Percentiles rank a stretch among this genome's conserved stretches.
Evolutionary conservation across 1,140 invertebrate species (phyloP).

Genomic region (Sminthurides bifidus): DNA sequence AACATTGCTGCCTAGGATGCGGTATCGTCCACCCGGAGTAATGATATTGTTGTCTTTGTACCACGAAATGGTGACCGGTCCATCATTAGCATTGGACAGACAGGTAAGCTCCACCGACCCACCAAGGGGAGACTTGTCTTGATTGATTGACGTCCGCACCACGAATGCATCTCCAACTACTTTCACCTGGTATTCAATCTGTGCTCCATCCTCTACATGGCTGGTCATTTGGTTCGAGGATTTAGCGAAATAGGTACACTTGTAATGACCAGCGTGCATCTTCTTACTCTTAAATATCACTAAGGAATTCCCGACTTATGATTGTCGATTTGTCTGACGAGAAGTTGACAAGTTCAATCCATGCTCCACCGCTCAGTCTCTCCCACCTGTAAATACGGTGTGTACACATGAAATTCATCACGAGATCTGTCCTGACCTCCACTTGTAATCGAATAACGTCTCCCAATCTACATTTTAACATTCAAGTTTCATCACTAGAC

Average conservation of each 20-base stretch:
- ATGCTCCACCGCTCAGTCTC: conserved; percentile 20
- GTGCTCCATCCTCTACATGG: too few relatives aligned
- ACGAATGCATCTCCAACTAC: conserved; percentile 15
- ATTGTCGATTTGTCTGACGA: conserved; percentile 10
- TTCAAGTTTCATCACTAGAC: too few relatives aligned
- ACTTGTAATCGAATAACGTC: too few relatives aligned
- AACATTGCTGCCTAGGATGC: conserved; percentile 22
- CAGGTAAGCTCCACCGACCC: conserved; percentile 19
- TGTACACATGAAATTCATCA: too few relatives aligned
- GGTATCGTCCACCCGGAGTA: conserved; percentile 21
- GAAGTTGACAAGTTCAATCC: conserved; percentile 11
- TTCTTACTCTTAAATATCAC: conserved; percentile 14
- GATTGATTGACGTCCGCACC: conserved; percentile 21
- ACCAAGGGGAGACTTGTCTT: conserved; percentile 18
- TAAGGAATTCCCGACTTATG: conserved; percentile 19
- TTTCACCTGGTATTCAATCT: conserved; percentile 22
- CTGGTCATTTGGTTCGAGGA: too few relatives aligned
- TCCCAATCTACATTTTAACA: too few relatives aligned
- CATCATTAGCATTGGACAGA: conserved; percentile 5
- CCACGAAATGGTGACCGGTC: conserved; percentile 27
- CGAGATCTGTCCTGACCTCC: too few relatives aligned
- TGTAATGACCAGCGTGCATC: conserved; percentile 14
- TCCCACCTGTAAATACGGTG: conserved; percentile 19
- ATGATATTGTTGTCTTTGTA: conserved; percentile 28
- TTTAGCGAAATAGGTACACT: conserved; percentile 6